Base-by-base conservation (phyloP, 1,140 invertebrate genomes). In the Tachypleus tridentatus region DNA sequence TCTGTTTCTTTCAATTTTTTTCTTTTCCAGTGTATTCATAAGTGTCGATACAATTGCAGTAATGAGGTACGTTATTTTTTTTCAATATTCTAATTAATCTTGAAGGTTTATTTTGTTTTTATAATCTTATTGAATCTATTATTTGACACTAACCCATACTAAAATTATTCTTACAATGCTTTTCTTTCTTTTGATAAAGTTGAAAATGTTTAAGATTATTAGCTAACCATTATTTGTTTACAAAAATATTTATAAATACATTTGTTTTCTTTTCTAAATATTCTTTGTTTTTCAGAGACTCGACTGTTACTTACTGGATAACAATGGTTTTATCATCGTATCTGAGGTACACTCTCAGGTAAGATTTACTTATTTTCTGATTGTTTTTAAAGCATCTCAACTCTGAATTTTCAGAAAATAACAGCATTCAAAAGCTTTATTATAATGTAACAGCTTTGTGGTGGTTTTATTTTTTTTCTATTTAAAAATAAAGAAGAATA, bases 311-410 rank as follows among this genome's bases (percentile, higher is more conserved):
- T 86, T 97, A 8, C 77, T 95, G 54, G 92, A 96, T 72, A 91
- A 94, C 75, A 93, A 91, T 75, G 92, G 92, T 7, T 96, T 93
- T 75, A 86, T 95, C n/a, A 87, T 95, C 51, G 84, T 93, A 49
- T 93, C 90, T 4, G 90, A 94, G 75, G 85, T 87, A 66, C 80
- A 64, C 51, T 56, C 63, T 49, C 64, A 70, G 51, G 71, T 73
- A 61, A 64, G 64, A 60, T 9, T 61, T 51, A 29, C 29, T 29
- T 29, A 47, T 63, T 62, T 59, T 66, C 7, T 11, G 50, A 53
- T 29, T 52, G 9, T 52, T 57, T 70, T n/a, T 48, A 50, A 51
- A 58, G 8, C 50, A 10, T 2, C 29, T 10, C 8, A 59, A 59
- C 9, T 59, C 7, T n/a, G 47, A 9, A 59, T 29, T 29, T 29